These are phyloP conservation scores for Verasper variegatus DNA, from an alignment of 2,113 vertebrate species.

Conservation along the genomic window DNA sequence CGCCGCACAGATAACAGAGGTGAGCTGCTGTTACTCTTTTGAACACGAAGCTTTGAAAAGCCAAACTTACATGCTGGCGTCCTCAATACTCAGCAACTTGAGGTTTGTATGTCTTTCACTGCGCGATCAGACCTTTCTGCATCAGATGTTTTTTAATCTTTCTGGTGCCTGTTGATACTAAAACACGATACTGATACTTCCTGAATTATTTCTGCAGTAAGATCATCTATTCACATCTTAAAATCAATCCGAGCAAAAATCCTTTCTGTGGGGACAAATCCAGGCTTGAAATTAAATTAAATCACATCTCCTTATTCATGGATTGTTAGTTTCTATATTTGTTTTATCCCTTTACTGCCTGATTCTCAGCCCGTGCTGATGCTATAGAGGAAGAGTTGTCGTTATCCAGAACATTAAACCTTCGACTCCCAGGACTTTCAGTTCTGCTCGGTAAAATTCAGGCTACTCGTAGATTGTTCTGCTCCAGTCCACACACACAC, in stretches of 20 bases:
- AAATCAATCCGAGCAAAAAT: background rate
- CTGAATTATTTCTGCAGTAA: background rate
- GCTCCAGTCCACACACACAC: conserved; percentile 29
- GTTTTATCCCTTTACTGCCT: background rate
- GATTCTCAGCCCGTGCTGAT: background rate
- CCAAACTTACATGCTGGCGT: background rate
- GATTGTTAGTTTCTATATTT: conserved; percentile 22
- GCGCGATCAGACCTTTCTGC: too few species aligned
- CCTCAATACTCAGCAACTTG: too few species aligned
- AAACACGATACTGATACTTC: background rate
- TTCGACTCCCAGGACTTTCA: conserved; percentile 32
- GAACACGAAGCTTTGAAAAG: background rate
- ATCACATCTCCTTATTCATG: background rate
- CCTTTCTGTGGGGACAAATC: conserved; percentile 14
- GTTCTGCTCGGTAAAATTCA: conserved; percentile 58
- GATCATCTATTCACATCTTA: background rate
- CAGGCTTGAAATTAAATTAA: conserved; percentile 16
- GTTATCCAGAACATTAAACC: conserved; percentile 53
- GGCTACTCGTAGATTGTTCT: conserved; percentile 46
- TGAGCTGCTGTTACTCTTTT: conserved; percentile 63
- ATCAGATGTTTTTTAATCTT: background rate
- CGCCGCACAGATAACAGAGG: conserved; percentile 86
- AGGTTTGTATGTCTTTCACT: too few species aligned
- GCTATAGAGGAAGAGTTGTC: conserved; percentile 7
- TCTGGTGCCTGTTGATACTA: background rate